These are phyloP conservation scores for Chaetodon trifasciatus DNA, from an alignment of 2,797 vertebrate species.

Conservation along the genomic window DNA sequence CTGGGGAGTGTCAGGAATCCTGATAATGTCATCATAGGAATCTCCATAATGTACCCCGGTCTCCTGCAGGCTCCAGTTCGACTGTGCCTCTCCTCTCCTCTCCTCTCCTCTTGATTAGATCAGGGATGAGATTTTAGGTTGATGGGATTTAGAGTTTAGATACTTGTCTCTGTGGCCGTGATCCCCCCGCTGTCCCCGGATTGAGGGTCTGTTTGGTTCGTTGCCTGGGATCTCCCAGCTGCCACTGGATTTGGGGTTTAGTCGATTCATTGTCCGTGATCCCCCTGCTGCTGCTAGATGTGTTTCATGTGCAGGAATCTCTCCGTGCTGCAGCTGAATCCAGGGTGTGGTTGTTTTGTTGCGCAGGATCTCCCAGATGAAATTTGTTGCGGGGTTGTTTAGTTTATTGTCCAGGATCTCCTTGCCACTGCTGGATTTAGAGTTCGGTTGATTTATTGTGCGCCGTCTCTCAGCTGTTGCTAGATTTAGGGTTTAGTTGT, in stretches of 20 bases:
- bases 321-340: slow-evolving; percentile 42
- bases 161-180: slow-evolving; percentile 52
- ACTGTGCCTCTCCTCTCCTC: slow-evolving; percentile 31
- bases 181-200: slow-evolving; percentile 46
- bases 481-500: slow-evolving; percentile 57
- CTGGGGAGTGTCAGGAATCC: slow-evolving; percentile 80
- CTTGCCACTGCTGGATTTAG: slow-evolving; percentile 31
- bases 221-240: slow-evolving; percentile 76
- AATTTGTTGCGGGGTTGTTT: slow-evolving; percentile 45
- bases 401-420: slow-evolving; percentile 39
- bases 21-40: slow-evolving; percentile 84
- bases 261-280: slow-evolving; percentile 69
- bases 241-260: slow-evolving; percentile 77
- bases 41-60: slow-evolving; percentile 77
- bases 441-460: slow-evolving; percentile 38
- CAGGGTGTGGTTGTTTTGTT: slow-evolving; percentile 64
- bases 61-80: slow-evolving; percentile 67
- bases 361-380: slow-evolving; percentile 43
- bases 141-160: slow-evolving; percentile 76
- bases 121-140: slow-evolving; percentile 61
- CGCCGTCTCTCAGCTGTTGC: slow-evolving; percentile 46
- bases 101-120: slow-evolving; percentile 65
- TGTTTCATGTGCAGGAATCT: slow-evolving; percentile 61
- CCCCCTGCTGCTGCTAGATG: slow-evolving; percentile 57
- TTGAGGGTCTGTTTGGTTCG: slow-evolving; percentile 70